These are phyloP conservation scores for Dyspetes luteomarginatus DNA, from an alignment of 2,888 invertebrate genomes.

Conservation along the genomic window DNA sequence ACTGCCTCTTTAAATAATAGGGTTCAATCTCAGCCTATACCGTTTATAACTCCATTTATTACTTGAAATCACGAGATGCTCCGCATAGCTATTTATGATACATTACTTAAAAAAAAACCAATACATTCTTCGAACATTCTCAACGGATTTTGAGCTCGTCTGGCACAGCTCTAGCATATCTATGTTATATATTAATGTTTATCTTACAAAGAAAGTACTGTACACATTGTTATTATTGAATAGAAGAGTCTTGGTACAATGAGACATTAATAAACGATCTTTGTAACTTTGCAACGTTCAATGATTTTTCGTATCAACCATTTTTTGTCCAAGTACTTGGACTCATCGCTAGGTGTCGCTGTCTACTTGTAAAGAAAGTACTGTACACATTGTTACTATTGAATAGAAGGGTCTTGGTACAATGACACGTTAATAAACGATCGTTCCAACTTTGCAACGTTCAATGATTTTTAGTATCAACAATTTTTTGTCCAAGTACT, in stretches of 20 bases:
- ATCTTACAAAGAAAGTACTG: constrained; percentile 14
- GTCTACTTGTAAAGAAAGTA: constrained; percentile 10
- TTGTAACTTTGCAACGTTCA: constrained; percentile 30
- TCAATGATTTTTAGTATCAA: too few relatives aligned
- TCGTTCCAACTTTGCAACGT: constrained; percentile 25
- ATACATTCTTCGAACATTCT: constrained; percentile 75
- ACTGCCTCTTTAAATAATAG: too few relatives aligned
- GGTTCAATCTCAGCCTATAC: too few relatives aligned
- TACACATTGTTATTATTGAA: constrained; percentile 35
- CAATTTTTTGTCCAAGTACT: too few relatives aligned
- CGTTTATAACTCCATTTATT: neutral
- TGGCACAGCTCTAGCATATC: constrained; percentile 67
- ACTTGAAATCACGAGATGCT: too few relatives aligned
- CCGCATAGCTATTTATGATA: too few relatives aligned
- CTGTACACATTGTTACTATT: constrained; percentile 30
- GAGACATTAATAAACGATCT: neutral
- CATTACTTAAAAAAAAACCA: constrained; percentile 47
- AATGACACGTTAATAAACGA: neutral
- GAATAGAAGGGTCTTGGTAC: neutral
- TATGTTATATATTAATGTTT: constrained; percentile 23
- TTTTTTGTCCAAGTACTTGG: too few relatives aligned
- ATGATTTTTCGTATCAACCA: too few relatives aligned
- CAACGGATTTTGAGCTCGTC: constrained; percentile 66
- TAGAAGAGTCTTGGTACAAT: neutral
- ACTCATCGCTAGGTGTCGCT: too few relatives aligned